These are phyloP conservation scores for Anarrhichthys ocellatus DNA, from an alignment of 2,113 vertebrate species.

Conservation along the genomic window DNA sequence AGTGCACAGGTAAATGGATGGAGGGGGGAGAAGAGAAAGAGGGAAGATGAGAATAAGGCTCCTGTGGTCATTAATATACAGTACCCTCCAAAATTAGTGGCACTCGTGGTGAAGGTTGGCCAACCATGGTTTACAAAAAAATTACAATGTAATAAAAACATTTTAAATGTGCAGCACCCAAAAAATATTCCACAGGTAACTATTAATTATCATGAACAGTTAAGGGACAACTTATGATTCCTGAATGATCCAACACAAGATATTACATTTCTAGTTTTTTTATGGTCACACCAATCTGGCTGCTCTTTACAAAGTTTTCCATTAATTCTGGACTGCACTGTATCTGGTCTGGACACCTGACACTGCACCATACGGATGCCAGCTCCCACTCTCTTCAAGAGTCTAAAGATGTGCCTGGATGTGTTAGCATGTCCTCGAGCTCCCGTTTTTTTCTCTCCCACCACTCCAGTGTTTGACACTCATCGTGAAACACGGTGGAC, in stretches of 20 bases:
- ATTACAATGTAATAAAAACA: background rate
- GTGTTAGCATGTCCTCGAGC: constrained; percentile 26
- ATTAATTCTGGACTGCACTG: constrained; percentile 33
- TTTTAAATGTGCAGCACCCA: background rate
- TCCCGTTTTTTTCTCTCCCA: constrained; percentile 13
- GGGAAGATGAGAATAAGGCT: constrained; percentile 6
- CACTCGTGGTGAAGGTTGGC: constrained; percentile 20
- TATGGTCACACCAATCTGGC: background rate
- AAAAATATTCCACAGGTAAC: background rate
- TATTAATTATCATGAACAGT: background rate
- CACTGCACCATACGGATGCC: constrained; percentile 34
- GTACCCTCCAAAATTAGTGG: constrained; percentile 21
- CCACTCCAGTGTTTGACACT: constrained; percentile 69
- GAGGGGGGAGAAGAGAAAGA: background rate
- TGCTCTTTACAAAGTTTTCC: constrained; percentile 6
- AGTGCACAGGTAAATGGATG: constrained; percentile 33
- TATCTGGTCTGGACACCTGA: constrained; percentile 7
- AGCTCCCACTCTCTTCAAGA: constrained; percentile 45
- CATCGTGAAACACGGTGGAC: constrained; percentile 49
- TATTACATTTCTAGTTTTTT: background rate
- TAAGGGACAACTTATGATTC: background rate
- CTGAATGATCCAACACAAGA: background rate
- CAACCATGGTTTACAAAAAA: background rate
- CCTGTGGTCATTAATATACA: constrained; percentile 8
- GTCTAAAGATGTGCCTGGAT: constrained; percentile 28